Conservation (phyloP, 2,888 invertebrate genomes). For the Acanthosepion lycidas region DNA sequence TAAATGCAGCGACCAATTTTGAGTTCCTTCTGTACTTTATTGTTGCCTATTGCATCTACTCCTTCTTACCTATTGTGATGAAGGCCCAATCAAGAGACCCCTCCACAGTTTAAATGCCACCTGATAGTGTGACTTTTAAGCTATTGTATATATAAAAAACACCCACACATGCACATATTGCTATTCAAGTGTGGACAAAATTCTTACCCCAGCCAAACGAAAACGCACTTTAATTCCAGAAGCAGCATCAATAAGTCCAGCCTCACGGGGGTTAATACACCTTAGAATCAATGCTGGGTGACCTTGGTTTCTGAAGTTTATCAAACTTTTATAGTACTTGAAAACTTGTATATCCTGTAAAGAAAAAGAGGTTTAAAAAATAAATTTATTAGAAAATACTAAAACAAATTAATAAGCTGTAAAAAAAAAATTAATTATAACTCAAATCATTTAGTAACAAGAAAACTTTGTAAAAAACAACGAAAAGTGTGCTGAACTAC, state of each 20-base stretch:
- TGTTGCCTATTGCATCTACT: too few species aligned
- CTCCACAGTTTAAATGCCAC: too few species aligned
- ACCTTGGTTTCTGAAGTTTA: conserved; percentile 73
- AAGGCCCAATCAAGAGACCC: too few species aligned
- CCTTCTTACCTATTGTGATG: too few species aligned
- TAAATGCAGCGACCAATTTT: too few species aligned
- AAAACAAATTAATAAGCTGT: not conserved
- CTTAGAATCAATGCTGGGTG: conserved; percentile 72
- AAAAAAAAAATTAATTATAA: not conserved
- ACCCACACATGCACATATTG: not conserved
- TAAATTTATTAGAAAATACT: not conserved
- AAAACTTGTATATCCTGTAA: conserved; percentile 74
- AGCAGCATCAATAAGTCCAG: conserved; percentile 73
- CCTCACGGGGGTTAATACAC: conserved; percentile 74
- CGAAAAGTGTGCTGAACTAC: too few species aligned
- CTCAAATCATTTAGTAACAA: too few species aligned
- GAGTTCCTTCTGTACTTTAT: too few species aligned
- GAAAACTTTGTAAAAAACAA: too few species aligned
- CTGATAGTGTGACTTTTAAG: too few species aligned
- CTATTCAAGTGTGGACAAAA: not conserved
- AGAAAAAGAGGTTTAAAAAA: not conserved
- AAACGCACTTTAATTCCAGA: conserved; percentile 73
- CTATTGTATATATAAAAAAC: too few species aligned
- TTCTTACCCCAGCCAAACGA: conserved; percentile 73
- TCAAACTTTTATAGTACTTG: conserved; percentile 73